Conservation (phyloP, 1,140 invertebrate genomes). For the Polyergus mexicanus region DNA sequence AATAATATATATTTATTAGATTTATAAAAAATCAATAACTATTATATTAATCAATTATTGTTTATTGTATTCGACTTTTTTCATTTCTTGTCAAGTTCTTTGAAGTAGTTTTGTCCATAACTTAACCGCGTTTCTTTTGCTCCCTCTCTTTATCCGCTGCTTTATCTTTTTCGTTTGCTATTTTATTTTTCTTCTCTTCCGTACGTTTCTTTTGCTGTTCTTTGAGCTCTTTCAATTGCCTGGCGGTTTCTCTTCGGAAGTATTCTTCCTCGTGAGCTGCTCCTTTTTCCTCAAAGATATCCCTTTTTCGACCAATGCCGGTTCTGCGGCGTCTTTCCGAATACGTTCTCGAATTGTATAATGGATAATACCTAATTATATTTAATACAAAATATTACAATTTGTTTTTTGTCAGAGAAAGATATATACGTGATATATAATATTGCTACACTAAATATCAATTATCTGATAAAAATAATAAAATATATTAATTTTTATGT, state of each 20-base stretch:
- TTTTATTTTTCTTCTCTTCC: constrained; percentile 56
- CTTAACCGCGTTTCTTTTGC: background rate
- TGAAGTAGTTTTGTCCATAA: background rate
- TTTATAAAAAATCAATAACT: background rate
- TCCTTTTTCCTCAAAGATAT: constrained; percentile 80
- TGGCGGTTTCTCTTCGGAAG: constrained; percentile 78
- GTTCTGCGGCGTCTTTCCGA: constrained; percentile 74
- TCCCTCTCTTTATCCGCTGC: constrained; percentile 25
- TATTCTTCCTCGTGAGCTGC: constrained; percentile 79
- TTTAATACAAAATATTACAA: constrained; percentile 7
- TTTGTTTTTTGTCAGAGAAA: background rate
- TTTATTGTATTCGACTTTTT: background rate
- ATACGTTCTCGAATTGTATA: constrained; percentile 27
- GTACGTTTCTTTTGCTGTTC: constrained; percentile 47
- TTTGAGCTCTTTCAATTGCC: constrained; percentile 76
- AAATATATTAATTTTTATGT: background rate
- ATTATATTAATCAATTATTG: background rate
- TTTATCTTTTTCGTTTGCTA: constrained; percentile 1
- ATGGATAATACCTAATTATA: constrained; percentile 12
- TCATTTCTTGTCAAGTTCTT: background rate
- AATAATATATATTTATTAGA: background rate
- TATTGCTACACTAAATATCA: background rate
- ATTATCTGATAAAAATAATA: background rate
- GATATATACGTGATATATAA: background rate
- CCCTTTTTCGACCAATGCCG: constrained; percentile 78